phyloP scores from a whole-genome alignment of 2,113 vertebrate genomes.

The Callipepla californica region DNA sequence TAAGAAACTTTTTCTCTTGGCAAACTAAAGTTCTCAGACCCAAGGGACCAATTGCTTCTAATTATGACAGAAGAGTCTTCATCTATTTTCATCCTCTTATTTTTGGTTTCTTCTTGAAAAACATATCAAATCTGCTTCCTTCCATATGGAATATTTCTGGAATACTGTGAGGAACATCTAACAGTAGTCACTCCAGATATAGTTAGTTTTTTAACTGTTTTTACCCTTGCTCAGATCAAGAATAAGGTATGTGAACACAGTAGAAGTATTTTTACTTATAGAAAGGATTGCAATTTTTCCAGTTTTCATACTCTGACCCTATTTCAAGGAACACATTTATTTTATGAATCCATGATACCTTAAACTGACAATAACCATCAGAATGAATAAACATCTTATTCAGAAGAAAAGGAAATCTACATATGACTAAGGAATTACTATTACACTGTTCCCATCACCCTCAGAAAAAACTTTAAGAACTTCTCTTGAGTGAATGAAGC shows the following conservation, averaged over 20 bases:
- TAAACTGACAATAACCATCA: neutral
- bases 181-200: slow-evolving; percentile 11
- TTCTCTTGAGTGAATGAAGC: slow-evolving; percentile 20
- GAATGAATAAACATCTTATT: neutral
- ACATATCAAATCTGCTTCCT: neutral
- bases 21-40: slow-evolving; percentile 4
- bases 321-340: neutral
- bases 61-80: neutral
- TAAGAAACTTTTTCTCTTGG: neutral
- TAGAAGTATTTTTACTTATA: neutral
- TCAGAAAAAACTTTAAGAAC: neutral
- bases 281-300: neutral
- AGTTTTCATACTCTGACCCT: neutral
- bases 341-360: neutral
- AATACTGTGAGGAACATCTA: slow-evolving; percentile 16
- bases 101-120: neutral
- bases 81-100: neutral
- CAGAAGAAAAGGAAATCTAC: neutral
- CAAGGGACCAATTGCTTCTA: neutral
- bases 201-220: slow-evolving; percentile 32
- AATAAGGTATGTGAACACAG: neutral
- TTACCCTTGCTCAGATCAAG: neutral
- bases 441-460: neutral
- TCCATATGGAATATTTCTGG: slow-evolving; percentile 47
- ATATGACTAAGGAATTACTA: slow-evolving; percentile 30